Conservation (phyloP, 2,113 vertebrate species). For the Sylvia atricapilla region DNA sequence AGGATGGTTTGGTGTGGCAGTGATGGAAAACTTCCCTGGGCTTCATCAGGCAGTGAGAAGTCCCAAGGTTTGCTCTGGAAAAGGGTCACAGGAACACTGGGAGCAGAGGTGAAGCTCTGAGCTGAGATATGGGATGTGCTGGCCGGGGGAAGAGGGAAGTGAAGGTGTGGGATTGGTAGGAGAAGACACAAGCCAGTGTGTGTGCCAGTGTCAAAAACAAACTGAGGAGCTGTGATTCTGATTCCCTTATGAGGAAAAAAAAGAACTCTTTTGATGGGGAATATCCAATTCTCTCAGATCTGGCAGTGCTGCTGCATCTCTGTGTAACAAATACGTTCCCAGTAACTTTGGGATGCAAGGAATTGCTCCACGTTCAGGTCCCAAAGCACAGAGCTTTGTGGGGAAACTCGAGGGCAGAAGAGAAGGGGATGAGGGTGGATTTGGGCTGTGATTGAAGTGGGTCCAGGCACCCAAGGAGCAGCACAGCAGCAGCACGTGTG, state of each 20-base stretch:
- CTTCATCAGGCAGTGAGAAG: neutral
- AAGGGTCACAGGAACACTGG: neutral
- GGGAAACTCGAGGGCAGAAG: neutral
- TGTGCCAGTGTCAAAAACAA: neutral
- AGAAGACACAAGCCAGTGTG: neutral
- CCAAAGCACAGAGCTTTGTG: neutral
- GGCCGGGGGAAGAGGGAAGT: neutral
- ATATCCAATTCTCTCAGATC: neutral
- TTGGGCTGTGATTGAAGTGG: neutral
- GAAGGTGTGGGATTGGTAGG: neutral
- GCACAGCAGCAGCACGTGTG: neutral
- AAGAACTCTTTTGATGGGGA: neutral
- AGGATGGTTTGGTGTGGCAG: neutral
- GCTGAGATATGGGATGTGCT: neutral
- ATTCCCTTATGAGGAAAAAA: neutral
- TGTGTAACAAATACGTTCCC: fast-evolving
- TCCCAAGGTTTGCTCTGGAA: neutral
- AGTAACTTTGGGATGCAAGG: neutral
- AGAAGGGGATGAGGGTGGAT: neutral
- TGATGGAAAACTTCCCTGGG: neutral
- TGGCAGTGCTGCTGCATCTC: neutral
- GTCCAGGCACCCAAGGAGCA: neutral
- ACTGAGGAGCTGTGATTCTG: neutral
- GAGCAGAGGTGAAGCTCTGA: neutral
- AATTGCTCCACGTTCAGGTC: neutral